Percentiles rank a stretch among this genome's conserved stretches.
Evolutionary conservation across 2,797 vertebrate species (phyloP).

Genomic region (Ctenopoma multispine): DNA sequence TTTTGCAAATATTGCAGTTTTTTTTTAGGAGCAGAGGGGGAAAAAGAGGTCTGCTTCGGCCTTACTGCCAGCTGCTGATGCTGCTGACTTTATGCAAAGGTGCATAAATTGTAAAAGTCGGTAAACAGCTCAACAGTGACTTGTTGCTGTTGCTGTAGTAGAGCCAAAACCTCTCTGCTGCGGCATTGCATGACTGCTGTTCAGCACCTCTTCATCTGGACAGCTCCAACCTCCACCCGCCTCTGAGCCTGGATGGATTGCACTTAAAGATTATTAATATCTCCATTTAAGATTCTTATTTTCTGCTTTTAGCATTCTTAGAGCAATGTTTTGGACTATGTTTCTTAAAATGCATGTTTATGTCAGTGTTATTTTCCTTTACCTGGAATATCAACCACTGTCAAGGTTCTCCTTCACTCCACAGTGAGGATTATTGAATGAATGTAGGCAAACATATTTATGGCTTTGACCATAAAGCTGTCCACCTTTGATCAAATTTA

Average conservation of each 20-base stretch:
- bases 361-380: conserved; percentile 80
- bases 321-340: conserved; percentile 81
- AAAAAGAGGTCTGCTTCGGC: conserved; percentile 60
- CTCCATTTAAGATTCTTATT: conserved; percentile 82
- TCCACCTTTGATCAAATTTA: conserved; percentile 81
- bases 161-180: conserved; percentile 65
- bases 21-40: conserved; percentile 52
- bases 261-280: conserved; percentile 84
- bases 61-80: conserved; percentile 72
- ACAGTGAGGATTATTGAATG: conserved; percentile 77
- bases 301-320: conserved; percentile 85
- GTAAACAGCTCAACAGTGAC: conserved; percentile 62
- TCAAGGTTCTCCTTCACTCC: conserved; percentile 70
- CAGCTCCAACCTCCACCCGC: conserved; percentile 82
- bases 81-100: conserved; percentile 78
- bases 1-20: conserved; percentile 52
- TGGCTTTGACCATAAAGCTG: conserved; percentile 81
- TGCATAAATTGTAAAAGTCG: conserved; percentile 73
- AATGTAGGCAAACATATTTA: conserved; percentile 82
- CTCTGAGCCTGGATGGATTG: conserved; percentile 80
- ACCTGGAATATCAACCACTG: conserved; percentile 75
- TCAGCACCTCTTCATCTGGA: conserved; percentile 84
- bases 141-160: conserved; percentile 73
- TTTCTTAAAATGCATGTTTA: conserved; percentile 87
- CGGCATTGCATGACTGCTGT: conserved; percentile 79